Evolutionary conservation across 2,113 vertebrate genomes (phyloP).

Genomic region (Psilopogon haemacephalus): DNA sequence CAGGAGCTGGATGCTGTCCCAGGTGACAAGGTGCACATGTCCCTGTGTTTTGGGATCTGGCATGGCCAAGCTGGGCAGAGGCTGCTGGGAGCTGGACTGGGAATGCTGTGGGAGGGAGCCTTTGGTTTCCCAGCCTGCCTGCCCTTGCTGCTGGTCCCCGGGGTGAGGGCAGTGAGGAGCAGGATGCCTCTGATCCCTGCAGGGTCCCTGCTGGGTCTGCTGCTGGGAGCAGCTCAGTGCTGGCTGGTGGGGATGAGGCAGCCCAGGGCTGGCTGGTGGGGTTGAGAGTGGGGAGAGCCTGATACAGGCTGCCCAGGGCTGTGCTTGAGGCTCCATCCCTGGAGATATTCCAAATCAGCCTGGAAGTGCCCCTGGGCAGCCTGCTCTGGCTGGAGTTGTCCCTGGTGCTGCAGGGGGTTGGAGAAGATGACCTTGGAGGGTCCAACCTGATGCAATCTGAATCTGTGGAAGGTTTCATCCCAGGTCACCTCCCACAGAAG

Average conservation of each 20-base stretch:
- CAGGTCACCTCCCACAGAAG: not conserved
- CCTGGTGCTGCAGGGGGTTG: no score
- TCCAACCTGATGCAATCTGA: no score
- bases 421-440: no score
- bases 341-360: no score
- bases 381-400: no score
- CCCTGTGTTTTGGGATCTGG: not conserved
- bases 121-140: not conserved
- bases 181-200: not conserved
- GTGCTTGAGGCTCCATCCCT: no score
- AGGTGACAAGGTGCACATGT: rapidly evolving
- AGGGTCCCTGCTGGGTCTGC: not conserved
- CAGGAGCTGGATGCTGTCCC: rapidly evolving
- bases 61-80: not conserved
- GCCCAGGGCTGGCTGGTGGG: not conserved
- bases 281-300: no score
- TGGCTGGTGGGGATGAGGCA: not conserved
- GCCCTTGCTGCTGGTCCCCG: rapidly evolving
- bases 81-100: not conserved
- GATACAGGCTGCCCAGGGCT: no score
- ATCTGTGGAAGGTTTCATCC: not conserved
- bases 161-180: not conserved
- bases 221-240: not conserved
- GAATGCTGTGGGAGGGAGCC: rapidly evolving
- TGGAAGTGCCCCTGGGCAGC: no score